Evolutionary conservation across 2,888 invertebrate genomes (phyloP).

Genomic region (Sinelater perroti): DNA sequence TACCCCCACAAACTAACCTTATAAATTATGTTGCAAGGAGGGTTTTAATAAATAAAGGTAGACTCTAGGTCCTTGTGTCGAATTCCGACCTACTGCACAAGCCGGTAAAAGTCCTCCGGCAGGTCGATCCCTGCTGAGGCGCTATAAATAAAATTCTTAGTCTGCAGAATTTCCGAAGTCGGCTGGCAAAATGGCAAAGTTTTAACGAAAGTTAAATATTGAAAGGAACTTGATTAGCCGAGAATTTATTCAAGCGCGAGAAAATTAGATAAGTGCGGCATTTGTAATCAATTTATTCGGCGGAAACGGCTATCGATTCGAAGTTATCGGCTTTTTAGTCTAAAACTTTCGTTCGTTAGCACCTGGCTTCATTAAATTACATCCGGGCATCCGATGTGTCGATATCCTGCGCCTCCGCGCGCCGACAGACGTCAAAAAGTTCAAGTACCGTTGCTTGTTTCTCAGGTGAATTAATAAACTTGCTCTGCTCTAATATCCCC

Average conservation of each 20-base stretch:
- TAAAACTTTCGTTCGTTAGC: constrained; percentile 35
- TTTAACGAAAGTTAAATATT: constrained; percentile 47
- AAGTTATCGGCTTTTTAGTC: constrained; percentile 37
- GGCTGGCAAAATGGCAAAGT: constrained; percentile 37
- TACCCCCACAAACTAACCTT: constrained; percentile 1
- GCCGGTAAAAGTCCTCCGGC: constrained; percentile 3
- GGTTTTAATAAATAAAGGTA: constrained; percentile 4
- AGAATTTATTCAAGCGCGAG: constrained; percentile 44
- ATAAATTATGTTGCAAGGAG: constrained; percentile 14
- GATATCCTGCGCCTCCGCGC: constrained; percentile 16
- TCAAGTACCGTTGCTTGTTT: constrained; percentile 22
- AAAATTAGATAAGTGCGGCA: constrained; percentile 45
- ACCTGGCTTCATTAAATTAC: constrained; percentile 36
- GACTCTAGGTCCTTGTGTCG: constrained; percentile 2
- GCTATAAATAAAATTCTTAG: constrained; percentile 37
- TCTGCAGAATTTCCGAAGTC: constrained; percentile 33
- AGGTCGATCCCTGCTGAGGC: constrained; percentile 4
- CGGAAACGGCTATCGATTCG: constrained; percentile 41
- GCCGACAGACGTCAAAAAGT: constrained; percentile 26
- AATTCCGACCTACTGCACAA: constrained; percentile 4
- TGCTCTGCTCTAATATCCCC: constrained; percentile 24
- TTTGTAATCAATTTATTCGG: constrained; percentile 44
- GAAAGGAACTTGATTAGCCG: constrained; percentile 46
- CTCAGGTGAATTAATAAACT: constrained; percentile 34
- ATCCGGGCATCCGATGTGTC: constrained; percentile 31